These are phyloP conservation scores for Caenorhabditis uteleia DNA, from an alignment of 2,888 invertebrate genomes.

Conservation along the genomic window DNA sequence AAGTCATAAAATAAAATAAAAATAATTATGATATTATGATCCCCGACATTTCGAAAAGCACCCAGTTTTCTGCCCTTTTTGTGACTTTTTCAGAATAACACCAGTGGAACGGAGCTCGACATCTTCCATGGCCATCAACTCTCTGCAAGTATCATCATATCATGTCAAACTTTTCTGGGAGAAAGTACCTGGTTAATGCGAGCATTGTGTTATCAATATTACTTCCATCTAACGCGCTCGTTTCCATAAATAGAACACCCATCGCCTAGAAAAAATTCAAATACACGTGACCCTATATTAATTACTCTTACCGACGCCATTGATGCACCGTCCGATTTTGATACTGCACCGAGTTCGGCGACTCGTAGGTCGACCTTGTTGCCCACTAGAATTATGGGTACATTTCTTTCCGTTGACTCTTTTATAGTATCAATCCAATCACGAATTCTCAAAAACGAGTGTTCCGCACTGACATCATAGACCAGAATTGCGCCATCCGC, in stretches of 20 bases:
- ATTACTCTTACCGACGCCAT: slow-evolving; percentile 51
- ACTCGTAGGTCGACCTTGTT: slow-evolving; percentile 75
- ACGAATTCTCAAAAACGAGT: slow-evolving; percentile 75
- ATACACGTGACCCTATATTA: background rate
- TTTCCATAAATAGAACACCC: slow-evolving; percentile 62
- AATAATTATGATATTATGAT: slow-evolving; percentile 8
- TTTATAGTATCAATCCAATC: slow-evolving; percentile 76
- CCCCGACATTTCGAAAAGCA: slow-evolving; percentile 53
- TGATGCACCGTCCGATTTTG: slow-evolving; percentile 45
- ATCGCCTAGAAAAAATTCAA: slow-evolving; percentile 40
- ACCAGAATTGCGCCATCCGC: slow-evolving; percentile 76
- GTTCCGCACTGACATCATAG: slow-evolving; percentile 76
- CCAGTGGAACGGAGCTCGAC: slow-evolving; percentile 58
- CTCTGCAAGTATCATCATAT: slow-evolving; percentile 35
- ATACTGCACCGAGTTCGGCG: slow-evolving; percentile 61
- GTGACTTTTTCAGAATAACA: slow-evolving; percentile 47
- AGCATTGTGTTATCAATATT: slow-evolving; percentile 61
- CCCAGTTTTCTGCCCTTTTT: slow-evolving; percentile 44
- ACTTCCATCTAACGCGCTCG: slow-evolving; percentile 62
- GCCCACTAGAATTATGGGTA: slow-evolving; percentile 75
- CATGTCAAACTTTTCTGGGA: background rate
- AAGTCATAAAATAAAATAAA: background rate
- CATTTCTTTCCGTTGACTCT: slow-evolving; percentile 73
- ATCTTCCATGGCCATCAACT: slow-evolving; percentile 63
- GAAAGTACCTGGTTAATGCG: slow-evolving; percentile 56